Base-by-base conservation (phyloP, 2,797 vertebrate genomes). In the Telmatherina bonti region DNA sequence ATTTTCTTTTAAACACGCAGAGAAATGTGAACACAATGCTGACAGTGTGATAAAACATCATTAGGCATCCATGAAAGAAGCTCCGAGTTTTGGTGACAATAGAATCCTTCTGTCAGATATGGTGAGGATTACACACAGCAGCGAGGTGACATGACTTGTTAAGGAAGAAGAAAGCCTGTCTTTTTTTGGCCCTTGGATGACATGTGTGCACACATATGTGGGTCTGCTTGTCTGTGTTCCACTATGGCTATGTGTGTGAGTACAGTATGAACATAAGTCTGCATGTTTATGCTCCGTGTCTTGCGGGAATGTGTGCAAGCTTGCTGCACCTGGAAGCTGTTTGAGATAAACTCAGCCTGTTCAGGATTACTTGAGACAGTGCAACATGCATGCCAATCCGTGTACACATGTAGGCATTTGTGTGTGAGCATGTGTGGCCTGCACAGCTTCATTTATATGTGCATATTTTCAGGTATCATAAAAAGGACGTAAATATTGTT, bases 281-380 rank as follows among this genome's bases (percentile, higher is more conserved):
- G 56, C 22, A 41, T 35, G 69, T 78, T 45, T 68, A 47, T 58
- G 74, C 41, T 83, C 26, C 55, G 51, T 55, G 58, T 76, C 71
- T 74, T 72, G 62, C 72, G 78, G 62, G 81, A 74, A 72, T 70
- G 73, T 64, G 63, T 73, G 68, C 76, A 70, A 73, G 76, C 68
- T 38, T 70, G 74, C 63, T 63, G 72, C 89, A 91, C 88, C 89
- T 91, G 88, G 85, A 90, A 92, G 83, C 83, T 74, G 84, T 89
- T 90, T 76, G 60, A 80, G 81, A 83, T 88, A 71, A 86, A 87
- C 74, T 24, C 56, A 67, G 60, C 70, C 82, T 89, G 79, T 78
- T 61, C 33, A 31, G 72, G 85, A 91, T 88, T 91, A 90, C 74
- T 74, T 62, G 52, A 76, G 60, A 83, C 73, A 64, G 51, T 52